These are phyloP conservation scores for Oryctolagus cuniculus DNA, from an alignment of 2,113 vertebrate genomes.

Conservation along the genomic window mOryCun1.1 NC_091438.1:59701501-59702000, in stretches of 20 bases:
- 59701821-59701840: not conserved
- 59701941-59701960: not conserved
- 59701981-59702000: not conserved
- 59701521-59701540: not conserved
- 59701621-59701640: not conserved
- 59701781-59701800: slow-evolving; percentile 38
- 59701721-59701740: not conserved
- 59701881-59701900: too few species aligned
- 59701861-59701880: too few species aligned
- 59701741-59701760: not conserved
- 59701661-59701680: not conserved
- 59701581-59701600: not conserved
- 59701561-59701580: not conserved
- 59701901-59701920: too few species aligned
- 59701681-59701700: not conserved
- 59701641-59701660: not conserved
- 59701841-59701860: too few species aligned
- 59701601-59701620: not conserved
- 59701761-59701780: not conserved
- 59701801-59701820: not conserved
- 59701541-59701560: not conserved
- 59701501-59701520: slow-evolving; percentile 27
- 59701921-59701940: not conserved
- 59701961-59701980: not conserved
- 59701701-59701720: not conserved